These are phyloP conservation scores for Troides aeacus DNA, from an alignment of 2,888 invertebrate genomes.

Conservation along the genomic window DNA sequence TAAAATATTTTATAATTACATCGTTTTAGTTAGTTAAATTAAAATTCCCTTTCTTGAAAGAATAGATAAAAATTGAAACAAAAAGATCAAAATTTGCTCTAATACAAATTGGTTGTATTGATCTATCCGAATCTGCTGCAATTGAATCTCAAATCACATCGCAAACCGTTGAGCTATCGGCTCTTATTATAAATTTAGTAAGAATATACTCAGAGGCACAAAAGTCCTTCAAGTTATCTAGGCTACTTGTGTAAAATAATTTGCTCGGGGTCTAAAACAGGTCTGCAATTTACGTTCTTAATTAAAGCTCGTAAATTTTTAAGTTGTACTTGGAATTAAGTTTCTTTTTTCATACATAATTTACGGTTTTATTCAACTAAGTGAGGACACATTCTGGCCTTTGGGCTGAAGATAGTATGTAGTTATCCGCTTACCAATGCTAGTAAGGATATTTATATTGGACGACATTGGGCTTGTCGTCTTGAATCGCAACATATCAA, in stretches of 20 bases:
- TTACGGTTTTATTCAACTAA: too few relatives aligned
- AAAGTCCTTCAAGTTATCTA: constrained; percentile 7
- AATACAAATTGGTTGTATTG: not conserved
- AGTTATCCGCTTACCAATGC: not conserved
- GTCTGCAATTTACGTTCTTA: not conserved
- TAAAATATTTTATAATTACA: not conserved
- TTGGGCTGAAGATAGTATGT: not conserved
- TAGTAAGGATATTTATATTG: too few relatives aligned
- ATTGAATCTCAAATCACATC: not conserved
- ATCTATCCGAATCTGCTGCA: not conserved
- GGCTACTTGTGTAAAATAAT: constrained; percentile 3
- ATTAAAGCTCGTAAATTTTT: constrained; percentile 3
- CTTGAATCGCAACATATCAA: too few relatives aligned
- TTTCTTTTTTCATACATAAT: not conserved
- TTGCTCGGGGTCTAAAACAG: not conserved
- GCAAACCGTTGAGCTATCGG: not conserved
- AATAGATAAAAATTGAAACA: too few relatives aligned
- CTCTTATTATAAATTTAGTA: constrained; percentile 5
- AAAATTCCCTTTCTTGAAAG: too few relatives aligned
- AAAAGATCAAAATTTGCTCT: not conserved
- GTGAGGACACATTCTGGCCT: too few relatives aligned
- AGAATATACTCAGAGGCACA: not conserved
- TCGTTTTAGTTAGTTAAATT: not conserved
- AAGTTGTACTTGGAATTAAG: not conserved
- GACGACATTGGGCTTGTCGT: too few relatives aligned